Evolutionary conservation across 2,888 invertebrate genomes (phyloP).

Genomic region (Microdon myrmicae): DNA sequence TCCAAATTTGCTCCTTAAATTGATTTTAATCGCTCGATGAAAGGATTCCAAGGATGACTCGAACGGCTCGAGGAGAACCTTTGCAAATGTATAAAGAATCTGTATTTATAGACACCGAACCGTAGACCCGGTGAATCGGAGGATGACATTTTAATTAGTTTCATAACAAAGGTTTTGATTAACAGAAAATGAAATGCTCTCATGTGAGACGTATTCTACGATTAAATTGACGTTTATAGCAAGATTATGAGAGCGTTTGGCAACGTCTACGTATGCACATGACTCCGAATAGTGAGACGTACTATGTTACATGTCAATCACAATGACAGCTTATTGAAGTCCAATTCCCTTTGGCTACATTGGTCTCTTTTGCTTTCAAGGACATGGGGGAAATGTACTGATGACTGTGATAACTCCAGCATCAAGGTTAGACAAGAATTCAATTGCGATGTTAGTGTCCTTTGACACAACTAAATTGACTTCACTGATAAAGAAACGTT

Average conservation of each 20-base stretch:
- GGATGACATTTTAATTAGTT: slow-evolving; percentile 42
- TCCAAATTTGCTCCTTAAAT: slow-evolving; percentile 38
- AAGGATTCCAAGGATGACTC: slow-evolving; percentile 15
- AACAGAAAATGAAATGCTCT: too few relatives aligned
- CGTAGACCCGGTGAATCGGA: too few relatives aligned
- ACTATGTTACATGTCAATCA: too few relatives aligned
- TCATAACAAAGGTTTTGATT: slow-evolving; percentile 8
- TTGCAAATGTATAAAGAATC: background rate
- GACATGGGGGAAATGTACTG: slow-evolving; percentile 35
- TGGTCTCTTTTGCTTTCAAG: slow-evolving; percentile 36
- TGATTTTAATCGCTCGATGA: slow-evolving; percentile 46
- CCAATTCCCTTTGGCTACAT: slow-evolving; percentile 1
- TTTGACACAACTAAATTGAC: too few relatives aligned
- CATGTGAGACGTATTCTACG: too few relatives aligned
- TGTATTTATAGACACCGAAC: background rate
- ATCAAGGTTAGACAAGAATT: too few relatives aligned
- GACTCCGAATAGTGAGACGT: too few relatives aligned
- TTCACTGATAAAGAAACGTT: too few relatives aligned
- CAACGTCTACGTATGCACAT: slow-evolving; percentile 7
- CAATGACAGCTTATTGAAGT: slow-evolving; percentile 4
- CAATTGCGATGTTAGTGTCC: too few relatives aligned
- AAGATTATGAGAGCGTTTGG: too few relatives aligned
- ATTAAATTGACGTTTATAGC: too few relatives aligned
- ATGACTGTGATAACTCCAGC: slow-evolving; percentile 32
- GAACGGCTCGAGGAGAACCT: slow-evolving; percentile 3